Conservation (phyloP, 2,113 vertebrate species). For the Corvus cornix region DNA sequence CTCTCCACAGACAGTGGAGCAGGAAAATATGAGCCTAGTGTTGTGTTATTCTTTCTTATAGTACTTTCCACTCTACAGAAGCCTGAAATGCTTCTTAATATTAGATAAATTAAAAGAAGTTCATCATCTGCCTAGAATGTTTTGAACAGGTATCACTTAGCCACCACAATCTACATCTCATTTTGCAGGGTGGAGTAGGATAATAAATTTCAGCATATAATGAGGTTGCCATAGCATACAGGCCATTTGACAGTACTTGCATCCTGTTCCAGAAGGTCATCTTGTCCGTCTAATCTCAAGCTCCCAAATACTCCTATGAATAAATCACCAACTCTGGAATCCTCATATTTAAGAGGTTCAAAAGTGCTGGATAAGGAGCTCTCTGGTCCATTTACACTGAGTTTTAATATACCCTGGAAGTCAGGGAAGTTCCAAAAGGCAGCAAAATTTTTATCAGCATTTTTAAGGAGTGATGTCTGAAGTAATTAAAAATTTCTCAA, state of each 20-base stretch:
- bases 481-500: background rate
- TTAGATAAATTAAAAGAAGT: background rate
- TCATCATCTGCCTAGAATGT: background rate
- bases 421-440: background rate
- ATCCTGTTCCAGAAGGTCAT: background rate
- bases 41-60: background rate
- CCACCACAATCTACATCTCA: background rate
- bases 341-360: background rate
- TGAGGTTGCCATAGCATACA: background rate
- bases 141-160: background rate
- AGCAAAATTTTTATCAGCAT: background rate
- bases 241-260: background rate
- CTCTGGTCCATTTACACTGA: background rate
- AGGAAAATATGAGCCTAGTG: constrained; percentile 10
- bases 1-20: background rate
- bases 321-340: background rate
- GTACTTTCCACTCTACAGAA: background rate
- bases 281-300: background rate
- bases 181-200: background rate
- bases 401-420: background rate
- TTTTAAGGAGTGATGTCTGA: background rate
- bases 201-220: constrained; percentile 17
- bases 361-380: background rate
- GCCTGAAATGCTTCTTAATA: background rate
- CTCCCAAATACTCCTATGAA: background rate